Evolutionary conservation across 2,113 vertebrate species (phyloP), one percentile per base, ranked within the genome.

Genomic region (Chlorocebus sabaeus): DNA sequence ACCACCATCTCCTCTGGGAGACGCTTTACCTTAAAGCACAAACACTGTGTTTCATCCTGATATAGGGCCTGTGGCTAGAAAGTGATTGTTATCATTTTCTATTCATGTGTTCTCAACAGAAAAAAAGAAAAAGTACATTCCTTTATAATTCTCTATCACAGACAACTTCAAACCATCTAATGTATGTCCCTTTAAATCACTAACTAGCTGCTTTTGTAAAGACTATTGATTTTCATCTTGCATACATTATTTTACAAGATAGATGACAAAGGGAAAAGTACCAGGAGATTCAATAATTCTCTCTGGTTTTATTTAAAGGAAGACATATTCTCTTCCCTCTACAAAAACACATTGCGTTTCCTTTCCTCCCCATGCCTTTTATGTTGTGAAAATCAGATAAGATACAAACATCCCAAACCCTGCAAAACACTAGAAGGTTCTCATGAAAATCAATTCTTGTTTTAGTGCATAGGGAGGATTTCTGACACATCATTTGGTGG

Each of bases 231-330:
- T 89, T 90, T 89, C 87, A 48, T 87, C 43, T 35, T 38, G 35
- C 73, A 61, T 59, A 57, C 57, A 85, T 87, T 78, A 88, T 59
- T 89, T 89, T 32, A 59, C 45, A 72, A 96, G 55, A 73, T 6
- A 59, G 57, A 59, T 2, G 17, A 80, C 48, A 70, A 87, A 95
- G 38, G n/a, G 38, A 0, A 73, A 88, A 68, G 80, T 27, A 67
- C 18, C 27, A 68, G 17, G 38, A 83, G 48, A 92, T 55, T 57
- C 70, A 45, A 18, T 18, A 84, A 23, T 52, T 55, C 43, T 80
- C 72, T 95, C 70, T 70, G 32, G 11, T 78, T 95, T 83, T 40
- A 70, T 86, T 89, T 82, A 93, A 93, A 95, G 30, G 48, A 85
- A 84, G 83, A 87, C 55, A 13, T 52, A 25, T 55, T 48, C 83